Conservation (phyloP, 2,888 invertebrate species). For the Megamerina dolium region DNA sequence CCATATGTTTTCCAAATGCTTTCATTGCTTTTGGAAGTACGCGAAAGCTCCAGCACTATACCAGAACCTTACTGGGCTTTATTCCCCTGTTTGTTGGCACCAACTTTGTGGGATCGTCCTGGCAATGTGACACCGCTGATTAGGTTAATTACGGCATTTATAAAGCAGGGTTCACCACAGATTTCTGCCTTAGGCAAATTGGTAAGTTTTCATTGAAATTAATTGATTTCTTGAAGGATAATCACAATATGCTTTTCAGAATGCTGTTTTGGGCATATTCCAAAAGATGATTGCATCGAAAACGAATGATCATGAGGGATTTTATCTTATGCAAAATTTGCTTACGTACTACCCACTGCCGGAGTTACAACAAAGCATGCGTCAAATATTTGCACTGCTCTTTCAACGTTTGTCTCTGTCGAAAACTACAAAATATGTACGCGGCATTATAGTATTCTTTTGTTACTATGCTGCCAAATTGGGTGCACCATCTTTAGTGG, state of each 20-base stretch:
- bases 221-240: neutral
- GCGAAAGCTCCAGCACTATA: conserved; percentile 52
- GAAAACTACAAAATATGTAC: conserved; percentile 93
- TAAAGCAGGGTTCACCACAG: conserved; percentile 65
- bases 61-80: conserved; percentile 84
- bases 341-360: conserved; percentile 75
- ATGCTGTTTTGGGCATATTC: conserved; percentile 85
- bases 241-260: conserved; percentile 56
- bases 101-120: conserved; percentile 86
- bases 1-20: conserved; percentile 98
- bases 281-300: conserved; percentile 95
- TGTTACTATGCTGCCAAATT: conserved; percentile 78
- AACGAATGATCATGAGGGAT: conserved; percentile 93
- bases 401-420: conserved; percentile 88
- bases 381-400: conserved; percentile 84
- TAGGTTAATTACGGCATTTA: conserved; percentile 81
- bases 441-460: conserved; percentile 85
- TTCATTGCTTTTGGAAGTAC: conserved; percentile 79
- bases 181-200: conserved; percentile 66
- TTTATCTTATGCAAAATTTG: conserved; percentile 81
- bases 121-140: conserved; percentile 93
- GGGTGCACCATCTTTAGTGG: conserved; percentile 67
- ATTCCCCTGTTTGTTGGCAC: conserved; percentile 83
- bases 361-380: conserved; percentile 68
- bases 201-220: conserved; percentile 51